Base-by-base conservation (phyloP, 2,113 vertebrate species). In the Tautogolabrus adspersus region DNA sequence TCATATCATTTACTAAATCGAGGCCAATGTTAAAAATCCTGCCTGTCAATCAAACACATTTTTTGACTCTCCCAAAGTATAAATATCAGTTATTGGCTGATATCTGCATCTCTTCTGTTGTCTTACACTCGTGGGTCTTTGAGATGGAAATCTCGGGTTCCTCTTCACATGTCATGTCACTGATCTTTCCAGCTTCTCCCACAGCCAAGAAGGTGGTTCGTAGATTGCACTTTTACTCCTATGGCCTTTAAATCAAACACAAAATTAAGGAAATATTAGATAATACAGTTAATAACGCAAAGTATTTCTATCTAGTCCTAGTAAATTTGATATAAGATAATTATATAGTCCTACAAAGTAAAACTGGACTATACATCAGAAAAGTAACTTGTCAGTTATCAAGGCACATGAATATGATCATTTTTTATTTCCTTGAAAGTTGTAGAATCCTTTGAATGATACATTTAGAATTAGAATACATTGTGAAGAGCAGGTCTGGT, bases 191-290 rank as follows among this genome's bases (percentile, higher is more conserved):
- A 18, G 89, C 87, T 79, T 94, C 89, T 67, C 93, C 80, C 10
- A 93, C 66, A 44, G 93, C 87, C 81, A 89, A 73, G 58, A 38
- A 84, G 91, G 86, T 72, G 89, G 87, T 56, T 72, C 87, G 75
- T 68, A 84, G 62, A 59, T 76, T 30, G 10, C 38, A 15, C 42
- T 72, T 64, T 88, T 74, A 57, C 16, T n/a, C 5, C 12, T 34
- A 3, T 23, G 8, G 13, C 44, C 46, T 77, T 47, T 8, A 47
- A 23, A 75, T 34, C 13, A 13, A 69, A 30, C 8, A 16, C 12
- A n/a, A 72, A 23, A 59, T 51, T 60, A n/a, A 66, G 0, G 0
- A 77, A 51, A 51, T 23, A 19, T 49, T 44, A 12, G 1, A 3
- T 26, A 38, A n/a, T 3, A 18, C 3, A 34, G 30, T 38, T 2